Base-by-base conservation (phyloP, 2,888 invertebrate genomes). In the Macrophya alboannulata region DNA sequence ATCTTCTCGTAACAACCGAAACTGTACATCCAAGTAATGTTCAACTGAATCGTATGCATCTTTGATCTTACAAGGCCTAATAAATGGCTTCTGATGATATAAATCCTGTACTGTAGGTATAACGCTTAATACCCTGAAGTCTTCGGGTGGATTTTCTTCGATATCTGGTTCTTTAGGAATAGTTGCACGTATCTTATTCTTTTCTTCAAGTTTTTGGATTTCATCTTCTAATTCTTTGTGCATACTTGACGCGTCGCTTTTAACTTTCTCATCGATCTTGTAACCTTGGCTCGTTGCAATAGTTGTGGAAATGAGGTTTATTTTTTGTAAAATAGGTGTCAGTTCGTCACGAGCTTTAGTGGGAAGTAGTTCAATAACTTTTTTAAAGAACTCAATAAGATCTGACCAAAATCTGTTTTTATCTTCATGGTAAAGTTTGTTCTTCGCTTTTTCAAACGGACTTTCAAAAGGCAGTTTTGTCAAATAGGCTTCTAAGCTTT, bases 11-110 rank as follows among this genome's bases (percentile, higher is more conserved):
- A 98, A 91, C 55, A 98, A 94, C 59, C 96, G 95, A 90, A 97
- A 97, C 88, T 98, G 98, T n/a, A 96, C 94, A 89, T 97, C 97
- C 40, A 98, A 94, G 91, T 98, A 98, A 90, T 97, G 96, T 74
- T 96, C 95, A 0, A 96, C 94, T 90, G 94, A 94, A 0, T 94
- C 90, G 91, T 97, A 98, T 0, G 95, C 94, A 21, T 97, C 97
- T 71, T 95, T 92, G 0, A 95, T 92, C 84, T 96, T 95, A 90
- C 96, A 96, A 0, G 95, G 95, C 21, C 95, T 93, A 31, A 96
- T 89, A 90, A 95, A 95, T 0, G 94, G 93, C 8, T 89, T 86
- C n/a, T 89, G 87, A 3, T 88, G 88, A 48, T 93, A 90, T 88
- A 94, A 84, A 87, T 95, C 94, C 17, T 92, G 92, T 0, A 94